Conservation (phyloP, 2,888 invertebrate genomes). For the Agrochola lota region DNA sequence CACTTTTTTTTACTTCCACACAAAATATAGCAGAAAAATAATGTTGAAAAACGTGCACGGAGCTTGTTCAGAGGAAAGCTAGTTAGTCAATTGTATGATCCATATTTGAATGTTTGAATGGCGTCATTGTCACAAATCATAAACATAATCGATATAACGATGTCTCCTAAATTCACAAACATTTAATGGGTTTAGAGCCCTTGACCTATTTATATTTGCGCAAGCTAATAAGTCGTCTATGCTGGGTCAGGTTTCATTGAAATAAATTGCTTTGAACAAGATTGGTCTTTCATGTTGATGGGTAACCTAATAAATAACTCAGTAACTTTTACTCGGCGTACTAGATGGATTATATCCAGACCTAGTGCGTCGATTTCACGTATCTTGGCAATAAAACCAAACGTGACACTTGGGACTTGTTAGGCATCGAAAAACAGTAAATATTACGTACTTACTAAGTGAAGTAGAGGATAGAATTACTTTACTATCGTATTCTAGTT, state of each 20-base stretch:
- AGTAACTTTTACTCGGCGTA: not conserved
- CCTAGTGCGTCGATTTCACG: not conserved
- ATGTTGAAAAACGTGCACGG: too few species aligned
- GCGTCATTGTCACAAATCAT: not conserved
- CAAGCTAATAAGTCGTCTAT: constrained; percentile 26
- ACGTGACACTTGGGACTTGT: constrained; percentile 13
- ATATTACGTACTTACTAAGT: constrained; percentile 14
- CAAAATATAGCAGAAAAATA: too few species aligned
- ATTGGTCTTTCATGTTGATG: constrained; percentile 20
- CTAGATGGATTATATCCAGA: constrained; percentile 18
- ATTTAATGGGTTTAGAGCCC: constrained; percentile 4
- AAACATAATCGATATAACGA: not conserved
- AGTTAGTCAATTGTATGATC: not conserved
- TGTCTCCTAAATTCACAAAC: constrained; percentile 1
- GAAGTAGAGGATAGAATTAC: not conserved
- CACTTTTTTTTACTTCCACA: too few species aligned
- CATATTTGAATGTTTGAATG: constrained; percentile 5
- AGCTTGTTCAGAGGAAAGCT: not conserved
- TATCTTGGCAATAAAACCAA: constrained; percentile 24
- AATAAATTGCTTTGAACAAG: constrained; percentile 37
- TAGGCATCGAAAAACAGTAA: constrained; percentile 4
- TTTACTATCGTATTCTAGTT: not conserved
- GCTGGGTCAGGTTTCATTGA: constrained; percentile 21
- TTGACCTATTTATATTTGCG: constrained; percentile 18
- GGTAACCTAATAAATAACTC: constrained; percentile 30